Percentiles rank a stretch among this genome's conserved stretches.
Evolutionary conservation across 2,113 vertebrate species (phyloP).

Genomic region (Passer domesticus): DNA sequence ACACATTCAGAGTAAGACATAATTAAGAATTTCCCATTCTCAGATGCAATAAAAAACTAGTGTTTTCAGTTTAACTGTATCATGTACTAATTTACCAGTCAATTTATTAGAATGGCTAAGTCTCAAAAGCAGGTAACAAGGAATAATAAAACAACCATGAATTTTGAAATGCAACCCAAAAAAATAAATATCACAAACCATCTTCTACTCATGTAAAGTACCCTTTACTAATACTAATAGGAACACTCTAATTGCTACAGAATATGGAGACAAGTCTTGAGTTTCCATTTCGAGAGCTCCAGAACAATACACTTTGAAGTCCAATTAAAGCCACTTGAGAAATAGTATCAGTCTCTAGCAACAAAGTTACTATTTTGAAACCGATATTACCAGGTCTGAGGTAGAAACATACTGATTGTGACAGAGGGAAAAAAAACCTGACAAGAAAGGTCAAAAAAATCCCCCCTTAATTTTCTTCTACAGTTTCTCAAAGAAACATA

Average conservation of each 20-base stretch:
- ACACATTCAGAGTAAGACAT: neutral
- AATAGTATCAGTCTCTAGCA: neutral
- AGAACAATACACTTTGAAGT: neutral
- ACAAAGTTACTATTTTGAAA: neutral
- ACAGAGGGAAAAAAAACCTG: fast-evolving
- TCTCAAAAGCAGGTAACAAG: neutral
- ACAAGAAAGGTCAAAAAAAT: fast-evolving
- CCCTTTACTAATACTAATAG: neutral
- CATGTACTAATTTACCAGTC: neutral
- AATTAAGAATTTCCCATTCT: neutral
- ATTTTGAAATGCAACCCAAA: neutral
- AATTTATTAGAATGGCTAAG: neutral
- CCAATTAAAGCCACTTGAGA: neutral
- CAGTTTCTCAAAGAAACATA: neutral
- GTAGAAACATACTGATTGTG: neutral
- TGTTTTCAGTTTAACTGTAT: neutral
- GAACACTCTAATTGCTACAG: neutral
- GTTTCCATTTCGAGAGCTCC: neutral
- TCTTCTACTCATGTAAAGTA: neutral
- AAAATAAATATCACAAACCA: neutral
- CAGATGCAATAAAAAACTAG: neutral
- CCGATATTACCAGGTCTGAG: neutral
- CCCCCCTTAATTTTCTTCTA: neutral
- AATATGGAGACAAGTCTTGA: neutral
- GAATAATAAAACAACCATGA: neutral